Conservation (phyloP, 2,797 vertebrate genomes). For the Xyrichtys novacula region DNA sequence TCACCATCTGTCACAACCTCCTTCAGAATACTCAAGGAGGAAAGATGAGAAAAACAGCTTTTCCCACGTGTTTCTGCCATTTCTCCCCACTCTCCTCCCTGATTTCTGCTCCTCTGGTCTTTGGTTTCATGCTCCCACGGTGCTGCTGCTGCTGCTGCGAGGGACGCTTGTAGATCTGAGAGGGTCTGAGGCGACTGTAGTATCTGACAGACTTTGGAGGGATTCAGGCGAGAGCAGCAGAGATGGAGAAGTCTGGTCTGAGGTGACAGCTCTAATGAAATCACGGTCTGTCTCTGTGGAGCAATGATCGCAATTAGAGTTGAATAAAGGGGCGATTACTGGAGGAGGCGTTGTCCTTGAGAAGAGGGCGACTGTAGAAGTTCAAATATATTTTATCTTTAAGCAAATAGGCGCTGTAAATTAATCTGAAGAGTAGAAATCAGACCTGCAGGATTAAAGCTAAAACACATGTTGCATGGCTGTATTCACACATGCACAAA, state of each 20-base stretch:
- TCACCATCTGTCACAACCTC: slow-evolving; percentile 23
- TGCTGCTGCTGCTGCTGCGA: slow-evolving; percentile 49
- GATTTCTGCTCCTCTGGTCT: slow-evolving; percentile 16
- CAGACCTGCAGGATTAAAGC: too few species aligned
- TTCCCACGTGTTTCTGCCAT: slow-evolving; percentile 27
- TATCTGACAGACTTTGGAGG: slow-evolving; percentile 38
- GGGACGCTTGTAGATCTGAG: slow-evolving; percentile 60
- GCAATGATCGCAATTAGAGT: slow-evolving; percentile 68
- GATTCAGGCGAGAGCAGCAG: slow-evolving; percentile 17
- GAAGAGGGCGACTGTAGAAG: slow-evolving; percentile 7
- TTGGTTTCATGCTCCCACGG: slow-evolving; percentile 39
- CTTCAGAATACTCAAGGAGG: slow-evolving; percentile 8
- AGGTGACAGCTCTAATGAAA: slow-evolving; percentile 37
- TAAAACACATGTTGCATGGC: too few species aligned
- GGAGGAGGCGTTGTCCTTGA: slow-evolving; percentile 27
- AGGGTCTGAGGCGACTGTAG: slow-evolving; percentile 32
- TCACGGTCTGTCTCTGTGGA: slow-evolving; percentile 46
- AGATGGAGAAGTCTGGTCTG: slow-evolving; percentile 34
- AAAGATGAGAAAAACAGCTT: slow-evolving; percentile 13
- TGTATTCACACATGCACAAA: too few species aligned
- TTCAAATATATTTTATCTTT: too few species aligned
- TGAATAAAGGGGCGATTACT: slow-evolving; percentile 61
- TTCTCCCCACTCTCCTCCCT: slow-evolving; percentile 3
- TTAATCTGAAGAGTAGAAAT: too few species aligned
- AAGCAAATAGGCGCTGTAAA: slow-evolving; percentile 1